A percentile compares a stretch with the other conserved stretches of the same genome.
Evolutionary conservation across 1,140 invertebrate genomes (phyloP).

Genomic region (Anoplophora glabripennis): DNA sequence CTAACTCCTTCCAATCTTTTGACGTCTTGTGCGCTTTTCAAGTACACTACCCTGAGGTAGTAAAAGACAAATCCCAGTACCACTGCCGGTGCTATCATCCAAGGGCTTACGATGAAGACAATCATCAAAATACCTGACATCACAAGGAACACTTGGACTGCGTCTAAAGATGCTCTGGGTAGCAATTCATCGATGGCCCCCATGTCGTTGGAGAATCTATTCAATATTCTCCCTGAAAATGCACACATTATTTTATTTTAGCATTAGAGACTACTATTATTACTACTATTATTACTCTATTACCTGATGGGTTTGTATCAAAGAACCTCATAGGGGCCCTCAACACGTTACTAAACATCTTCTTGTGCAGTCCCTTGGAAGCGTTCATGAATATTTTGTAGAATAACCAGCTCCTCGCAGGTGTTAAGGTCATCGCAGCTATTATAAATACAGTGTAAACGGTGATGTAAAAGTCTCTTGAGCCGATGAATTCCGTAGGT

Average conservation of each 20-base stretch:
- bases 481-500: not conserved
- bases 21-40: conserved; percentile 78
- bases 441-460: conserved; percentile 39
- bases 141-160: conserved; percentile 65
- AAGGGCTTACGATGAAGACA: conserved; percentile 70
- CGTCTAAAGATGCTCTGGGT: conserved; percentile 76
- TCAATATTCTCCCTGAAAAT: conserved; percentile 60
- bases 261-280: not conserved
- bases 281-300: conserved; percentile 48
- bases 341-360: conserved; percentile 76
- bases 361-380: conserved; percentile 74
- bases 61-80: conserved; percentile 69
- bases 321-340: conserved; percentile 64
- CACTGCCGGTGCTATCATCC: conserved; percentile 68
- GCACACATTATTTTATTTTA: conserved; percentile 11
- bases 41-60: conserved; percentile 71
- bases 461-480: conserved; percentile 29
- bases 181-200: conserved; percentile 83
- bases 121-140: conserved; percentile 53
- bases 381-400: conserved; percentile 79
- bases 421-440: conserved; percentile 50
- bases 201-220: conserved; percentile 76
- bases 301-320: conserved; percentile 56
- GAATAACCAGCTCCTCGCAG: conserved; percentile 63
- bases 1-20: conserved; percentile 78